phyloP scores from a whole-genome alignment of 1,140 invertebrate species.

The Drosophila varians region DNA sequence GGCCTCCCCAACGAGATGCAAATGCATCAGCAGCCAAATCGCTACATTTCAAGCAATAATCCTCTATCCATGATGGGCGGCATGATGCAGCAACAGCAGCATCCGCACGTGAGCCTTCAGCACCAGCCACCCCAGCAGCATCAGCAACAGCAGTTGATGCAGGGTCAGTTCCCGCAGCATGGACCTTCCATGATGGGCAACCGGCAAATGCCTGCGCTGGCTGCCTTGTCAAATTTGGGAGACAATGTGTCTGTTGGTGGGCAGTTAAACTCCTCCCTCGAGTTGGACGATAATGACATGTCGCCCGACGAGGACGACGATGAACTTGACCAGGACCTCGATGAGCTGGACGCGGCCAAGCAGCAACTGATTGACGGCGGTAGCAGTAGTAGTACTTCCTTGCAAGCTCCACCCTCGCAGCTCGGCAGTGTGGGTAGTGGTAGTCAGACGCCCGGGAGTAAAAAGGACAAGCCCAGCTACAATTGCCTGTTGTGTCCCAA shows the following conservation, averaged over 20 bases:
- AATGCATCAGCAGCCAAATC: conserved; percentile 56
- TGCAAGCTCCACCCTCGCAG: conserved; percentile 71
- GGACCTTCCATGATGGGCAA: conserved; percentile 40
- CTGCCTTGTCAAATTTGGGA: conserved; percentile 44
- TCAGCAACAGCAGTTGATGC: conserved; percentile 31
- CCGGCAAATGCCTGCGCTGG: conserved; percentile 42
- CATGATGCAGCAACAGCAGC: conserved; percentile 71
- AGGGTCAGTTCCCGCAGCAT: conserved; percentile 46
- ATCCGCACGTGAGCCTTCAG: conserved; percentile 21
- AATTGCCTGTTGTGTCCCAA: conserved; percentile 78
- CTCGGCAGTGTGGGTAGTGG: conserved; percentile 42
- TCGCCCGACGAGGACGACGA: conserved; percentile 80
- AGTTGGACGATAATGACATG: conserved; percentile 74
- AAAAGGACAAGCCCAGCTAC: conserved; percentile 79
- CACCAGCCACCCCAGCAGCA: conserved; percentile 36
- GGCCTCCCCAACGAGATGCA: conserved; percentile 61
- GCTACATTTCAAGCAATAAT: conserved; percentile 69
- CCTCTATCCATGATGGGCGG: conserved; percentile 75
- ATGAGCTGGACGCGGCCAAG: conserved; percentile 76
- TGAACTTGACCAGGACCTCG: conserved; percentile 70
- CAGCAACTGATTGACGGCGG: conserved; percentile 79
- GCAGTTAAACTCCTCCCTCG: conserved; percentile 67
- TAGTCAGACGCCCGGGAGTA: conserved; percentile 52
- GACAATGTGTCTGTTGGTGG: conserved; percentile 13
- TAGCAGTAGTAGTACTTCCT: conserved; percentile 78